Percentiles rank a stretch among this genome's conserved stretches.
These are phyloP conservation scores for Ceyx margarethae DNA, from an alignment of 2,113 vertebrate genomes.

Conservation along the genomic window DNA sequence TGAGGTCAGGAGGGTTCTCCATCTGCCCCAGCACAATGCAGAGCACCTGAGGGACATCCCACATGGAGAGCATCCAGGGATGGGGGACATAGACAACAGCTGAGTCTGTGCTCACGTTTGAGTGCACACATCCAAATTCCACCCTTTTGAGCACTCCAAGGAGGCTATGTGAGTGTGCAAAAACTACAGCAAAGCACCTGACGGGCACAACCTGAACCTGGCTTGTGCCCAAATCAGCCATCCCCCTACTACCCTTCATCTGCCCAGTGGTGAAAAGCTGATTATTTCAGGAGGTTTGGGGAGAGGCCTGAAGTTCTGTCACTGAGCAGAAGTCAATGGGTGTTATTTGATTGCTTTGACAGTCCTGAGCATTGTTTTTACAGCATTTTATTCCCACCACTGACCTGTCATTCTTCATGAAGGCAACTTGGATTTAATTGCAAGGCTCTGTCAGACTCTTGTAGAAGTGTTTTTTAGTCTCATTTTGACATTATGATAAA, in stretches of 20 bases:
- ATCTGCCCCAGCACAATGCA: neutral
- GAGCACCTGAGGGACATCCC: neutral
- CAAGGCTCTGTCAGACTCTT: neutral
- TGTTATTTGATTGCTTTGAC: neutral
- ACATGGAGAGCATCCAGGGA: neutral
- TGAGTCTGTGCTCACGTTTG: neutral
- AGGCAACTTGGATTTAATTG: constrained; percentile 7
- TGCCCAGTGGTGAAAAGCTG: neutral
- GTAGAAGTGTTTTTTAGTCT: neutral
- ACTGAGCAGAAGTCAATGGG: neutral
- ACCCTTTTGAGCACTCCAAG: neutral
- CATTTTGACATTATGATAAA: neutral
- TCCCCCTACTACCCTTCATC: neutral
- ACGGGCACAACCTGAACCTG: neutral
- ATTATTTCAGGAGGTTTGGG: neutral
- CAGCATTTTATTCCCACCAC: neutral
- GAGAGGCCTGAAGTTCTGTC: neutral
- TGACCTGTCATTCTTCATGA: constrained; percentile 10
- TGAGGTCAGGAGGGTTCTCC: neutral
- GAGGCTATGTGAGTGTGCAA: neutral
- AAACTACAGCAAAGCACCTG: neutral
- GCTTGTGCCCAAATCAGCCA: neutral
- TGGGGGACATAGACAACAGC: neutral
- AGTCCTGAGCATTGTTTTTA: neutral
- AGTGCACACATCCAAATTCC: neutral